A percentile compares a stretch with the other conserved stretches of the same genome.
Conservation (phyloP, 2,888 invertebrate genomes). For the Dolomedes plantarius region DNA sequence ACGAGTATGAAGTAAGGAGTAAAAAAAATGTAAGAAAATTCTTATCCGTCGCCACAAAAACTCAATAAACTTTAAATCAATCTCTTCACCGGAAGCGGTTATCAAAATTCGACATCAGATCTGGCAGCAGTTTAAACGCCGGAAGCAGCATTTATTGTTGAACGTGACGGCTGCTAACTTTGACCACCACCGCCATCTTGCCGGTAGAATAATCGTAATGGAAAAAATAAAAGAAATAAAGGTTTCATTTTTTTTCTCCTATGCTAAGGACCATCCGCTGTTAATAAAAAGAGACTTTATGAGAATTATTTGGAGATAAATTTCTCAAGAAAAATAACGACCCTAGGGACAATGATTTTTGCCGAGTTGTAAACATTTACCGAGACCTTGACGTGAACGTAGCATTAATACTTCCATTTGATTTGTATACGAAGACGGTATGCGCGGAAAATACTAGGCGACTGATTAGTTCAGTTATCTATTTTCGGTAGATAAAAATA, state of each 20-base stretch:
- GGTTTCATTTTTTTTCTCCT: neutral
- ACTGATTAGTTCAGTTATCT: too few species aligned
- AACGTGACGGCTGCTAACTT: slow-evolving; percentile 14
- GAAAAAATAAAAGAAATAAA: neutral
- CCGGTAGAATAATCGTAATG: neutral
- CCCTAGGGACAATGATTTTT: neutral
- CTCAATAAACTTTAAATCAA: slow-evolving; percentile 29
- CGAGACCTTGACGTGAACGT: neutral
- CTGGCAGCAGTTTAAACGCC: neutral
- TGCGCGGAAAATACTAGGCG: too few species aligned
- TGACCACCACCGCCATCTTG: slow-evolving; percentile 10
- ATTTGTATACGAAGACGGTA: too few species aligned
- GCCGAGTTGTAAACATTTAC: neutral
- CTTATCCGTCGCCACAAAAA: neutral
- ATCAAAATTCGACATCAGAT: slow-evolving; percentile 46
- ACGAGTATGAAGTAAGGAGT: neutral
- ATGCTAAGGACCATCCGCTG: neutral
- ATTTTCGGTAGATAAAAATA: too few species aligned
- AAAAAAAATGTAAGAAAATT: neutral
- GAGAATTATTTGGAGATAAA: neutral
- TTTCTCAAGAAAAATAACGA: neutral
- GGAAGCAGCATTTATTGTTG: slow-evolving; percentile 17
- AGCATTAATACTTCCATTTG: neutral
- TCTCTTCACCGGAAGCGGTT: slow-evolving; percentile 30
- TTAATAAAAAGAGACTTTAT: neutral